Percentiles rank a stretch among this genome's conserved stretches.
These are phyloP conservation scores for Engystomops pustulosus DNA, from an alignment of 2,113 vertebrate species.

Conservation along the genomic window DNA sequence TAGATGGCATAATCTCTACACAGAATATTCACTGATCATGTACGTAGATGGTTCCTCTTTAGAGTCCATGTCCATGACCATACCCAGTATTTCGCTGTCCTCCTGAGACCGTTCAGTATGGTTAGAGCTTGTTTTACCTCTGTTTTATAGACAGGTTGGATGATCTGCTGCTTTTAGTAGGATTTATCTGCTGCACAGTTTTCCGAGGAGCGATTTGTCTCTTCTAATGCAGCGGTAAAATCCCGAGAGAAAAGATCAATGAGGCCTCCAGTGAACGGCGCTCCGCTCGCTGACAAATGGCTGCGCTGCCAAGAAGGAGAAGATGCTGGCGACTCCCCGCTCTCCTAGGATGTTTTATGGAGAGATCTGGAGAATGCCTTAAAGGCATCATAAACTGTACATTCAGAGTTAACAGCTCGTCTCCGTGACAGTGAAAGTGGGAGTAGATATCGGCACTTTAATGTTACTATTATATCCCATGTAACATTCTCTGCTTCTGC, in stretches of 20 bases:
- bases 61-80: too few species aligned
- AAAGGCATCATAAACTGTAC: background rate
- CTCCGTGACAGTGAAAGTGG: background rate
- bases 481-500: too few species aligned
- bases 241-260: constrained; percentile 16
- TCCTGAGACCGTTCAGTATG: background rate
- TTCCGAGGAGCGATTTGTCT: background rate
- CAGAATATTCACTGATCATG: too few species aligned
- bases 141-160: background rate
- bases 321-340: constrained; percentile 1
- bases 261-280: too few species aligned
- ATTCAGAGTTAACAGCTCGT: too few species aligned
- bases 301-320: background rate
- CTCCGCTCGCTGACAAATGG: background rate
- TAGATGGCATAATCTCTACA: too few species aligned
- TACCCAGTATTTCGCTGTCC: background rate
- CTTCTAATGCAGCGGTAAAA: background rate
- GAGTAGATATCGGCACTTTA: too few species aligned
- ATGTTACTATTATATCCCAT: too few species aligned
- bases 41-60: too few species aligned
- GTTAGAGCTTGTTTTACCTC: background rate
- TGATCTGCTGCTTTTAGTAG: background rate
- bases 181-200: constrained; percentile 23
- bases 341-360: too few species aligned
- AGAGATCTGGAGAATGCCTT: background rate